phyloP scores from a whole-genome alignment of 2,797 vertebrate genomes.

The Callimico goeldii region DNA sequence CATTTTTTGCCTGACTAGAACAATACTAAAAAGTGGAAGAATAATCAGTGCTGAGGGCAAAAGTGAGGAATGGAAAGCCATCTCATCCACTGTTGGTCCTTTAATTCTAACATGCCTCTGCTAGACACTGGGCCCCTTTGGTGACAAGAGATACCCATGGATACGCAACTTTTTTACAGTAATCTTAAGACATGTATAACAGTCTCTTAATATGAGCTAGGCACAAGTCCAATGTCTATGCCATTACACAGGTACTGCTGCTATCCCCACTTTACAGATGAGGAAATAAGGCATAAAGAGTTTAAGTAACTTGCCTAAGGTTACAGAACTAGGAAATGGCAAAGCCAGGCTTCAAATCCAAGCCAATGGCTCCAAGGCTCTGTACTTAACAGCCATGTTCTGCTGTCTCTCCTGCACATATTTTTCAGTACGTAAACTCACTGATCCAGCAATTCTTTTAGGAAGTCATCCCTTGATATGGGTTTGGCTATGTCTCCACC shows the following conservation, averaged over 20 bases:
- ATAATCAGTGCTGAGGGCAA: not conserved
- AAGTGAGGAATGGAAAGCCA: not conserved
- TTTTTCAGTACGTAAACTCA: not conserved
- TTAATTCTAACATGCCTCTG: not conserved
- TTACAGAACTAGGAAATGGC: not conserved
- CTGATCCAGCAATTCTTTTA: not conserved
- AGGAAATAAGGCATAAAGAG: not conserved
- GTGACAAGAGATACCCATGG: not conserved
- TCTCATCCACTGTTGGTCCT: not conserved
- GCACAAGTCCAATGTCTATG: not conserved
- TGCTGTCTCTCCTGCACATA: not conserved
- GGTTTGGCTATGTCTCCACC: not conserved
- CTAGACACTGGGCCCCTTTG: not conserved
- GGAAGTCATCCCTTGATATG: not conserved
- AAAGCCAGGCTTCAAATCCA: not conserved
- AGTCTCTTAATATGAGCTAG: not conserved
- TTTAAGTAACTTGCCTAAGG: not conserved
- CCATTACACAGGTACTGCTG: not conserved
- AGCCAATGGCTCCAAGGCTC: not conserved
- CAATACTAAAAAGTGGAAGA: not conserved
- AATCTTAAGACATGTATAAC: not conserved
- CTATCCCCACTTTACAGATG: not conserved
- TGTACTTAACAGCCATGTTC: not conserved
- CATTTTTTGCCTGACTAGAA: not conserved
- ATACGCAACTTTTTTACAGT: not conserved